Conservation (phyloP, 2,797 vertebrate genomes). For the Setipinna tenuifilis region DNA sequence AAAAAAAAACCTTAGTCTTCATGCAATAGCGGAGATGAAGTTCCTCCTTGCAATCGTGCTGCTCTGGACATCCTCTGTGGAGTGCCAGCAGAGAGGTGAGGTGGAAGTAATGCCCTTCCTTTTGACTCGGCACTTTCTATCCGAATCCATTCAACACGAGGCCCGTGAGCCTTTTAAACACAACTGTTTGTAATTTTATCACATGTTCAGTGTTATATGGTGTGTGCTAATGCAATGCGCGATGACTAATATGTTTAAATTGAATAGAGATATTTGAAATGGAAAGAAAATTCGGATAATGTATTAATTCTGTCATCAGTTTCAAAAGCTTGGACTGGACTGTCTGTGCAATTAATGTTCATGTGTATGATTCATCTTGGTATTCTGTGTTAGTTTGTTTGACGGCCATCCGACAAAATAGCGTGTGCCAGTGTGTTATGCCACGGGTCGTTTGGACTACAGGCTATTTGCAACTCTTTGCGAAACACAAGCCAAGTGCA, state of each 20-base stretch:
- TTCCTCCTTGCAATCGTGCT: conserved; percentile 50
- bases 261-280: neutral
- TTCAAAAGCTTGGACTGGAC: neutral
- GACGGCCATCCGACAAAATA: neutral
- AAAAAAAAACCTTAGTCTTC: neutral
- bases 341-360: neutral
- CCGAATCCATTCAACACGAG: conserved; percentile 31
- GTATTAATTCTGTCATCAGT: neutral
- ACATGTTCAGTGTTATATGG: neutral
- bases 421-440: neutral
- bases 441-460: neutral
- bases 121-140: conserved; percentile 44
- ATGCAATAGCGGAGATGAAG: conserved; percentile 58
- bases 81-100: conserved; percentile 81
- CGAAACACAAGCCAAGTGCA: neutral
- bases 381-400: neutral
- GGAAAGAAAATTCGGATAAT: neutral
- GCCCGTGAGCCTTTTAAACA: conserved; percentile 15
- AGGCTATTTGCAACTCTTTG: neutral
- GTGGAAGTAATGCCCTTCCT: conserved; percentile 39
- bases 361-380: neutral
- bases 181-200: neutral
- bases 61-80: conserved; percentile 61
- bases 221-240: neutral
- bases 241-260: neutral